These are phyloP conservation scores for Ectemnius cavifrons DNA, from an alignment of 2,888 invertebrate species.

Conservation along the genomic window DNA sequence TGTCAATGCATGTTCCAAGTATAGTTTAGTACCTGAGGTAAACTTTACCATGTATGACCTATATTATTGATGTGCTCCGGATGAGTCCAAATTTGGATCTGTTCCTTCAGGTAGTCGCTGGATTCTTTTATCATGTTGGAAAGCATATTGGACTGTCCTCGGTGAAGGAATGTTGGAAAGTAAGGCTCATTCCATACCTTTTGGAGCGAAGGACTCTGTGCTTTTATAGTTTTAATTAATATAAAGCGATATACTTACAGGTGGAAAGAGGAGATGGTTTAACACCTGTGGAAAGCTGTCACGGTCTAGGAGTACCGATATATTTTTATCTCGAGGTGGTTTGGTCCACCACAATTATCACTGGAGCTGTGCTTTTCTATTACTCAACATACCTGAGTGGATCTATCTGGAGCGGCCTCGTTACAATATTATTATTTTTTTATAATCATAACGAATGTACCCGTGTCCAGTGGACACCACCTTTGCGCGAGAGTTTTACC, in stretches of 20 bases:
- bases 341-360: conserved; percentile 87
- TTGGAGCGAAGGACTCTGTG: not conserved
- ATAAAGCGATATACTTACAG: conserved; percentile 58
- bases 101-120: conserved; percentile 75
- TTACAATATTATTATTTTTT: conserved; percentile 86
- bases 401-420: conserved; percentile 85
- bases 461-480: conserved; percentile 91
- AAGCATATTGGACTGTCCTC: conserved; percentile 70
- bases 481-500: conserved; percentile 91
- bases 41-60: conserved; percentile 1
- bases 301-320: conserved; percentile 88
- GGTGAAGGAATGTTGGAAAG: conserved; percentile 77
- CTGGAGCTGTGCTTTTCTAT: conserved; percentile 84
- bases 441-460: conserved; percentile 92
- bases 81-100: conserved; percentile 14
- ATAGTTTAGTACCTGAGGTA: conserved; percentile 92
- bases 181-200: conserved; percentile 48
- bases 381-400: conserved; percentile 85
- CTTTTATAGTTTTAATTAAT: not conserved
- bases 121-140: conserved; percentile 79
- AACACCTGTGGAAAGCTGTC: conserved; percentile 85
- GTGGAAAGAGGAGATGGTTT: conserved; percentile 83
- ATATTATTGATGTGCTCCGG: not conserved
- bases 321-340: conserved; percentile 90
- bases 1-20: conserved; percentile 89